Conservation (phyloP, 2,113 vertebrate genomes). For the Columba livia region DNA sequence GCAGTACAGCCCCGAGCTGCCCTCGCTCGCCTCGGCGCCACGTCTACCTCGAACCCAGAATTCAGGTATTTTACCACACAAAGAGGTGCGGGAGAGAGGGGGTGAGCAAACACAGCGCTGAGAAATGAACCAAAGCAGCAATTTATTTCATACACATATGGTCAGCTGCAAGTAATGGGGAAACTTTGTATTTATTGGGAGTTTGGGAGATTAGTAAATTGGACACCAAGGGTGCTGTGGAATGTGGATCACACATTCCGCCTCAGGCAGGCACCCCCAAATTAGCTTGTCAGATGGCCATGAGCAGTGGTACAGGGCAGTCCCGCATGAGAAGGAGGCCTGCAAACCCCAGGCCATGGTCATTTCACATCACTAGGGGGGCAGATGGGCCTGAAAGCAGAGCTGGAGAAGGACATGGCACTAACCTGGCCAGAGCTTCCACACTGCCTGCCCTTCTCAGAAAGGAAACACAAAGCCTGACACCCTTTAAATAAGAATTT, state of each 20-base stretch:
- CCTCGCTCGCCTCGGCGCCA: not conserved
- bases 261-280: not conserved
- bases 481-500: not conserved
- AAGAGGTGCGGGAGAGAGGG: not conserved
- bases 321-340: not conserved
- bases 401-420: too few relatives aligned
- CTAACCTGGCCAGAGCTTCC: too few relatives aligned
- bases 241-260: fast-evolving
- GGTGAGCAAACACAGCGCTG: not conserved
- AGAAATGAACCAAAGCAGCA: not conserved
- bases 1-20: not conserved
- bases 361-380: not conserved
- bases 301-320: not conserved
- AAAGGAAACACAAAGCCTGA: not conserved
- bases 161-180: not conserved
- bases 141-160: not conserved
- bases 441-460: too few relatives aligned
- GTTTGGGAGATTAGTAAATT: not conserved
- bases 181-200: not conserved
- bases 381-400: not conserved
- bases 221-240: not conserved
- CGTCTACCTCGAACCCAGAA: not conserved
- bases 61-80: not conserved
- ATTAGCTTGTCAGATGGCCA: not conserved
- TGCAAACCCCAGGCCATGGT: not conserved